phyloP scores from a whole-genome alignment of 2,113 vertebrate genomes.

The Acanthisitta chloris region DNA sequence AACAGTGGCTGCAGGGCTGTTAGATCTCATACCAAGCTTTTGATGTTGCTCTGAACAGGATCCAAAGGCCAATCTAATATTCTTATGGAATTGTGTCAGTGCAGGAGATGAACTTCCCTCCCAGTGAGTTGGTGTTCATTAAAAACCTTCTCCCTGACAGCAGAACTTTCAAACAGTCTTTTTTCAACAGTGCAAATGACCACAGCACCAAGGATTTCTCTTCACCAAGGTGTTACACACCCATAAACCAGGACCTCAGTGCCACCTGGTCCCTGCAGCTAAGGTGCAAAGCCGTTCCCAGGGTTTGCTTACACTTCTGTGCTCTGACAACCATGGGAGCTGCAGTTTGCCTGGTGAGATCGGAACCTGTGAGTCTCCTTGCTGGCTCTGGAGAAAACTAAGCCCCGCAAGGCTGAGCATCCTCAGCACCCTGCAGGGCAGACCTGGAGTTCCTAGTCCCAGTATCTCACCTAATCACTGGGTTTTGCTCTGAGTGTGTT shows the following conservation, averaged over 20 bases:
- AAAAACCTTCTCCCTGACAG: background rate
- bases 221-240: background rate
- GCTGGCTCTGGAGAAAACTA: background rate
- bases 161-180: background rate
- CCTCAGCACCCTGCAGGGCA: background rate
- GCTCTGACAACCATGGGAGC: fast-evolving
- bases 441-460: background rate
- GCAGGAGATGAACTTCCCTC: background rate
- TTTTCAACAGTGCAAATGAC: background rate
- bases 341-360: background rate
- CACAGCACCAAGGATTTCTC: background rate
- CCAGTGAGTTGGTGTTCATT: background rate
- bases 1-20: background rate
- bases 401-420: background rate
- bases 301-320: background rate
- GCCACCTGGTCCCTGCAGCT: background rate
- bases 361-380: background rate
- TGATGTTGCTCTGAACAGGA: background rate
- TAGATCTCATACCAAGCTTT: slow-evolving; percentile 10
- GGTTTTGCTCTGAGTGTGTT: background rate
- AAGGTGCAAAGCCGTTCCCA: background rate
- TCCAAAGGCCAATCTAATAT: background rate
- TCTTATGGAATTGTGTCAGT: background rate
- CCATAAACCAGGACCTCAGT: background rate
- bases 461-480: background rate